phyloP scores from a whole-genome alignment of 1,140 invertebrate genomes.

The Paraescarpia echinospica region DNA sequence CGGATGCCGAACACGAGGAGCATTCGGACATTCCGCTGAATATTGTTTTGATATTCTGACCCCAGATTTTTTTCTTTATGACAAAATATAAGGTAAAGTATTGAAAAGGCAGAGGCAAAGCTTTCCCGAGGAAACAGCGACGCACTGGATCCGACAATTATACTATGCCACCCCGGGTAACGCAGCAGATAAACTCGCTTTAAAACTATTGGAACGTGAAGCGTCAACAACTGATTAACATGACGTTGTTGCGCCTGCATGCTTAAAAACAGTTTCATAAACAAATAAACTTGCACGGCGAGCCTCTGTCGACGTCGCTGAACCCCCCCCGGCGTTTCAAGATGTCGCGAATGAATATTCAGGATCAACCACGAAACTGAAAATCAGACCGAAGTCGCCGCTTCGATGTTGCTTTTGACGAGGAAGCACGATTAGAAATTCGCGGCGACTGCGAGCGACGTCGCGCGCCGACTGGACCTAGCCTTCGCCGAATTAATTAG shows the following conservation, averaged over 20 bases:
- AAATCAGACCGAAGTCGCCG: not conserved
- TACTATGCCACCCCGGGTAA: too few relatives aligned
- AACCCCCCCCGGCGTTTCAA: not conserved
- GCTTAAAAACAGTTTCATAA: not conserved
- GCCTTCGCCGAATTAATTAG: not conserved
- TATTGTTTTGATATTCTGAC: too few relatives aligned
- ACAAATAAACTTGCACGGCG: not conserved
- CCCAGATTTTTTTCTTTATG: too few relatives aligned
- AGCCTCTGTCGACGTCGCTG: not conserved
- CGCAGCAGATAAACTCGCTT: too few relatives aligned
- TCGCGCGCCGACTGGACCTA: not conserved
- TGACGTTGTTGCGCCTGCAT: not conserved
- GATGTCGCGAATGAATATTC: constrained; percentile 5
- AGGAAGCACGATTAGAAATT: not conserved
- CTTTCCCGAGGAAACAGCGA: too few relatives aligned
- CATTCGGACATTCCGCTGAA: too few relatives aligned
- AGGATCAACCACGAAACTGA: not conserved
- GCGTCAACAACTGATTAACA: not conserved
- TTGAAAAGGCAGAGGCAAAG: too few relatives aligned
- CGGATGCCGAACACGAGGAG: too few relatives aligned
- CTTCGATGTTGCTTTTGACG: not conserved
- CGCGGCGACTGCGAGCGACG: too few relatives aligned
- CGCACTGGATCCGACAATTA: too few relatives aligned
- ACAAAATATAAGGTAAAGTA: too few relatives aligned
- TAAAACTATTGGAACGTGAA: too few relatives aligned